Evolutionary conservation across 2,113 vertebrate species (phyloP).

Genomic region (Xyrauchen texanus): DNA sequence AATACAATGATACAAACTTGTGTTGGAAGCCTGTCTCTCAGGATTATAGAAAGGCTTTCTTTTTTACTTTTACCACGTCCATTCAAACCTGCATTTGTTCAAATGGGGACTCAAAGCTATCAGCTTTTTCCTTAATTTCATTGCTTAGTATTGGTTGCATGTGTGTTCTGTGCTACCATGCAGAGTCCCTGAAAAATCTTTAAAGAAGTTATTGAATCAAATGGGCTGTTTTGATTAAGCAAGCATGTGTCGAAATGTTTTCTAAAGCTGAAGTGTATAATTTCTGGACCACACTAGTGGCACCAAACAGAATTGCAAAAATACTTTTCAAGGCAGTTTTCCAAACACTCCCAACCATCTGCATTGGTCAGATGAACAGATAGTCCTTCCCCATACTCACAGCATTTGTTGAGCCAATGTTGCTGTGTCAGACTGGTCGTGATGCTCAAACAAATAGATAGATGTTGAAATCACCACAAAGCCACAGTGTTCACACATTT

Average conservation of each 20-base stretch:
- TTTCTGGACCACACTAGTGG: too few species aligned
- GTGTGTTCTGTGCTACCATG: background rate
- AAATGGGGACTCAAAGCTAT: conserved; percentile 10
- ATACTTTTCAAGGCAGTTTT: too few species aligned
- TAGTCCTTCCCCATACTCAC: too few species aligned
- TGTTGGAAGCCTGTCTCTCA: conserved; percentile 19
- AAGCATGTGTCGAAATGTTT: conserved; percentile 1
- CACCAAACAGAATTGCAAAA: too few species aligned
- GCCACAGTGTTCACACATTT: too few species aligned
- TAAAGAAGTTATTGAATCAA: background rate
- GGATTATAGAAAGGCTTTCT: conserved; percentile 4
- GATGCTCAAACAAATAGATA: too few species aligned
- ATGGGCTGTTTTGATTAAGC: conserved; percentile 6
- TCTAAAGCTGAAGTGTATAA: background rate
- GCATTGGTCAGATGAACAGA: too few species aligned
- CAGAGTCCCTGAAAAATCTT: too few species aligned
- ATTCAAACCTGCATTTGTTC: conserved; percentile 16
- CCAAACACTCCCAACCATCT: too few species aligned
- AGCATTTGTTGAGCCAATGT: too few species aligned
- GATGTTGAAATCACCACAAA: too few species aligned
- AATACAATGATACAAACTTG: background rate
- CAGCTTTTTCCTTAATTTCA: conserved; percentile 16
- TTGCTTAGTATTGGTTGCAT: conserved; percentile 30
- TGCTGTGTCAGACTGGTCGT: too few species aligned
- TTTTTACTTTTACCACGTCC: conserved; percentile 18